Base-by-base conservation (phyloP, 2,113 vertebrate species). In the Hippocampus zosterae region DNA sequence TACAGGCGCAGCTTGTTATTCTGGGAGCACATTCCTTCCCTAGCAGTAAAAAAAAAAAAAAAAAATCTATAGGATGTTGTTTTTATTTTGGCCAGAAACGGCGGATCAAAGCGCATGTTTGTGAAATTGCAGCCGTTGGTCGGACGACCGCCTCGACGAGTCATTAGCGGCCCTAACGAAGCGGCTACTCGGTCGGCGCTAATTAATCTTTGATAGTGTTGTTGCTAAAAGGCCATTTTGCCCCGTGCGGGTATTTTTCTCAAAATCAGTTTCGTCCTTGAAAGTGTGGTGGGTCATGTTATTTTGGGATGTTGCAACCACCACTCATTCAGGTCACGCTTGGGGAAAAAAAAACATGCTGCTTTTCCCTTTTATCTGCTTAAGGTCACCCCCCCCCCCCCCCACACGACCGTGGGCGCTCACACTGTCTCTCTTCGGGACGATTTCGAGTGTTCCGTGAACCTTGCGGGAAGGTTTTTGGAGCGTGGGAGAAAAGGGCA, bases 281-380 rank as follows among this genome's bases (percentile, higher is more conserved):
- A 21, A 53, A 53, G 52, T 53, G 52, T n/a, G 48, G 29, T 3
- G 29, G 29, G 16, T 19, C 25, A 27, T 1, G 25, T 27, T 27
- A 27, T 27, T 27, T 1, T 57, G 16, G 33, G 63, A 48, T 40
- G 4, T 33, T 44, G 25, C 29, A 23, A 60, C 50, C 55, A 60
- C 55, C 63, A 46, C 65, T 71, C 77, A 79, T 77, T 76, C 72
- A 84, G 70, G 46, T 18, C 46, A 48, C 5, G 46, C 46, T 48
- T 48, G 27, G 7, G n/a, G n/a, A n/a, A 29, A 10, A 53, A 53
- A 52, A 53, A 21, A 21, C 27, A 42, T 23, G 2, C 65, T 80
- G 76, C 84, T 80, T 72, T 87, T 84, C 29, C 76, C 71, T 71
- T 80, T 86, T 50, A 79, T 80, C 74, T 52, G 13, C 18, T 76